Evolutionary conservation across 2,888 invertebrate genomes (phyloP).

Genomic region (Parascotia fuliginaria): DNA sequence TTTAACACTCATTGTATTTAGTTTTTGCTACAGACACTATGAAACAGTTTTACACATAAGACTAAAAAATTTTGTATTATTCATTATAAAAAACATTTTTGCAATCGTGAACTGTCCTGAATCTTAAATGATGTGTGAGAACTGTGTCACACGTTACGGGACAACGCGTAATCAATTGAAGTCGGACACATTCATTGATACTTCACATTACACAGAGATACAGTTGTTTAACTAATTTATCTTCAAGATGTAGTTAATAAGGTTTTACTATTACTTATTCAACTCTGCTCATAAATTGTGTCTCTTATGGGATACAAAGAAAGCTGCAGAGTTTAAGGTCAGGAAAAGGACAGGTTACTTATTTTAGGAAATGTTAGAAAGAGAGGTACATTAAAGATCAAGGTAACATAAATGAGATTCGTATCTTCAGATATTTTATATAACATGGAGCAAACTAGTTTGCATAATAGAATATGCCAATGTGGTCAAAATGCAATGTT

Average conservation of each 20-base stretch:
- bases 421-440: constrained; percentile 30
- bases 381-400: constrained; percentile 57
- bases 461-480: too few species aligned
- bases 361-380: constrained; percentile 48
- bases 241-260: constrained; percentile 1
- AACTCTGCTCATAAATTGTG: constrained; percentile 26
- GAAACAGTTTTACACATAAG: constrained; percentile 22
- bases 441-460: too few species aligned
- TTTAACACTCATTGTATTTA: constrained; percentile 60
- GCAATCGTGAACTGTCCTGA: constrained; percentile 8
- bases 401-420: constrained; percentile 48
- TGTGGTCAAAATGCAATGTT: too few species aligned
- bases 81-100: constrained; percentile 18
- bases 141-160: constrained; percentile 25
- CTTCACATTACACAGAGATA: constrained; percentile 4
- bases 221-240: not conserved
- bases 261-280: constrained; percentile 37
- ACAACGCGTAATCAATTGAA: constrained; percentile 8
- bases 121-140: constrained; percentile 14
- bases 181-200: constrained; percentile 7
- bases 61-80: constrained; percentile 12
- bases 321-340: constrained; percentile 76
- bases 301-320: constrained; percentile 39
- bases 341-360: constrained; percentile 59
- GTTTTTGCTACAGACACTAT: constrained; percentile 38